phyloP scores from a whole-genome alignment of 2,797 vertebrate species.

The Spondyliosoma cantharus region DNA sequence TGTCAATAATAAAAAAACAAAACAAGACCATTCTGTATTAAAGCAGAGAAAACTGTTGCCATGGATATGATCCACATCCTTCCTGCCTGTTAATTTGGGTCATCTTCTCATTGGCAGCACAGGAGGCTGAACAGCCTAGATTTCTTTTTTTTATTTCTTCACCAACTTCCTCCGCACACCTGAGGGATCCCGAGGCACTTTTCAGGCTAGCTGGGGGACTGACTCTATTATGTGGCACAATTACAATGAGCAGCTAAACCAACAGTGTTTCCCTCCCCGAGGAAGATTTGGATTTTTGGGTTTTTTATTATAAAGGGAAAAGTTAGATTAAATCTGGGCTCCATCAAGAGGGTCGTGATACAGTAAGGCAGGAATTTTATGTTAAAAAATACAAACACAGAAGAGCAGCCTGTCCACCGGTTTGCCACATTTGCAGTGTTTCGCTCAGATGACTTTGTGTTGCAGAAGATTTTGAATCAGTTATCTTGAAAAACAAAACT shows the following conservation, averaged over 20 bases:
- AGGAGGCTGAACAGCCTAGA: constrained; percentile 30
- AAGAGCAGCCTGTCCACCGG: constrained; percentile 3
- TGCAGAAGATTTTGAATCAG: constrained; percentile 13
- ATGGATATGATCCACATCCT: constrained; percentile 35
- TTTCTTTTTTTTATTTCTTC: constrained; percentile 39
- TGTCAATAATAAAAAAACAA: constrained; percentile 42
- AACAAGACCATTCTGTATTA: constrained; percentile 11
- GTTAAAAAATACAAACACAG: constrained; percentile 7
- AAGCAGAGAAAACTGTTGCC: constrained; percentile 43
- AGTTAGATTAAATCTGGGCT: constrained; percentile 4
- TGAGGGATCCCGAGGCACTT: constrained; percentile 42
- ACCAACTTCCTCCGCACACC: constrained; percentile 44
- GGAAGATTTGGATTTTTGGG: constrained; percentile 16
- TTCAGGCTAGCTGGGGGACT: constrained; percentile 34
- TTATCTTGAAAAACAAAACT: constrained; percentile 6
- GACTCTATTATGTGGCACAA: constrained; percentile 42
- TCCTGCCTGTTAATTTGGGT: constrained; percentile 58
- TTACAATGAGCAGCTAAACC: constrained; percentile 43
- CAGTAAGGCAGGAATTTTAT: background rate
- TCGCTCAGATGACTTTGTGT: constrained; percentile 20
- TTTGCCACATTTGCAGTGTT: background rate
- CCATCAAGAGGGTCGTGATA: background rate
- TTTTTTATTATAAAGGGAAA: constrained; percentile 18
- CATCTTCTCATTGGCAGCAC: constrained; percentile 45
- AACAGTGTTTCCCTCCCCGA: constrained; percentile 5